Evolutionary conservation across 2,797 vertebrate genomes (phyloP).

Genomic region (Oreortyx pictus): DNA sequence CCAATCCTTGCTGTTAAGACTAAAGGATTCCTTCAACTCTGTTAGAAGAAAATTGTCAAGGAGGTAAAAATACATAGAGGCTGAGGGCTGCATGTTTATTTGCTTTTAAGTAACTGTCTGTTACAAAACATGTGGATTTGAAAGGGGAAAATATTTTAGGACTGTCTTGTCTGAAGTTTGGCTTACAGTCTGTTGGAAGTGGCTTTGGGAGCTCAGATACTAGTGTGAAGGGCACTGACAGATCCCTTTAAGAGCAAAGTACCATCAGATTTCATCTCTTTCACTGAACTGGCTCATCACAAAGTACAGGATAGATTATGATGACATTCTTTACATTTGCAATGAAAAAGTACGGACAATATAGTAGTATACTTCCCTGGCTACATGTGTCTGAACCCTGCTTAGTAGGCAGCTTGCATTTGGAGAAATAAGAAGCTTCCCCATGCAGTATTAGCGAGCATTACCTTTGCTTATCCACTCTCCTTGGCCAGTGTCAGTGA

Average conservation of each 20-base stretch:
- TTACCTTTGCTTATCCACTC: conserved; percentile 30
- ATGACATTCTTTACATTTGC: background rate
- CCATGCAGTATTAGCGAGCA: background rate
- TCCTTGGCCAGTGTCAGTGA: conserved; percentile 57
- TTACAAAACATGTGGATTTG: background rate
- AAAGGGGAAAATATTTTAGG: background rate
- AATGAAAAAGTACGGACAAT: conserved; percentile 11
- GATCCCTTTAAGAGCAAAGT: conserved; percentile 25
- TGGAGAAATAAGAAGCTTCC: conserved; percentile 17
- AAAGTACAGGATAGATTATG: background rate
- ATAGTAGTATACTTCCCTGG: background rate
- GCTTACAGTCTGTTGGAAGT: conserved; percentile 15
- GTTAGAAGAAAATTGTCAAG: background rate
- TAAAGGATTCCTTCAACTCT: background rate
- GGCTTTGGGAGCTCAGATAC: background rate
- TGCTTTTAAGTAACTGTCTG: background rate
- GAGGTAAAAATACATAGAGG: background rate
- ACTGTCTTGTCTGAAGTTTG: background rate
- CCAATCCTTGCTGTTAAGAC: too few relatives aligned
- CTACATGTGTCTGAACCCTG: background rate
- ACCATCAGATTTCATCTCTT: background rate
- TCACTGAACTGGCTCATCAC: background rate
- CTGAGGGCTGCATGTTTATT: background rate
- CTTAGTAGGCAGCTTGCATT: background rate
- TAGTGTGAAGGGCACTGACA: background rate